Evolutionary conservation across 2,797 vertebrate genomes (phyloP).

Genomic region (Pseudochirops cupreus): DNA sequence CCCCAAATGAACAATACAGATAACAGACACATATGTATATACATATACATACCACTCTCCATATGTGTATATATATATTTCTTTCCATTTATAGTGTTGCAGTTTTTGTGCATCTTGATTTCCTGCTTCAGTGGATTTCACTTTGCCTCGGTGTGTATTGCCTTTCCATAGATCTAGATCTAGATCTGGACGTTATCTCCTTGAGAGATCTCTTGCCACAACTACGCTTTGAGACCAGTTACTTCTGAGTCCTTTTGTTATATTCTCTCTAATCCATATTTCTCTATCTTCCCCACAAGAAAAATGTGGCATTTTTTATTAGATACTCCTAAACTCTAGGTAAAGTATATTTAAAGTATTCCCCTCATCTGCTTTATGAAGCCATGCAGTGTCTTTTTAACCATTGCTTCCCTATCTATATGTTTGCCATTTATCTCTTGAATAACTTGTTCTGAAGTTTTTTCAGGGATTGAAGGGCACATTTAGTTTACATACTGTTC

Average conservation of each 20-base stretch:
- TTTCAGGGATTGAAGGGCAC: not conserved
- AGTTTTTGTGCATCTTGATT: not conserved
- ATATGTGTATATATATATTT: not conserved
- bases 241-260: not conserved
- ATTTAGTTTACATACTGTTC: not conserved
- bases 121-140: not conserved
- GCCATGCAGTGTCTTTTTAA: not conserved
- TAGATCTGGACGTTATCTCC: too few species aligned
- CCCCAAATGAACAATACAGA: too few species aligned
- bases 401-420: not conserved
- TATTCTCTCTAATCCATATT: not conserved
- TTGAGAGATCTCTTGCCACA: not conserved
- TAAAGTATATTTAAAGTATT: not conserved
- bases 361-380: not conserved
- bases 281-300: not conserved
- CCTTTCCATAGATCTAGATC: not conserved
- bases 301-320: not conserved
- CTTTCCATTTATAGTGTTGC: not conserved
- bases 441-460: not conserved
- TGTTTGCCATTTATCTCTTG: not conserved
- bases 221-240: not conserved
- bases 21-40: not conserved
- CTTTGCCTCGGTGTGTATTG: not conserved
- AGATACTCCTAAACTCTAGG: not conserved
- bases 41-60: not conserved